Evolutionary conservation across 2,797 vertebrate species (phyloP).

Genomic region (Buphagus erythrorhynchus): DNA sequence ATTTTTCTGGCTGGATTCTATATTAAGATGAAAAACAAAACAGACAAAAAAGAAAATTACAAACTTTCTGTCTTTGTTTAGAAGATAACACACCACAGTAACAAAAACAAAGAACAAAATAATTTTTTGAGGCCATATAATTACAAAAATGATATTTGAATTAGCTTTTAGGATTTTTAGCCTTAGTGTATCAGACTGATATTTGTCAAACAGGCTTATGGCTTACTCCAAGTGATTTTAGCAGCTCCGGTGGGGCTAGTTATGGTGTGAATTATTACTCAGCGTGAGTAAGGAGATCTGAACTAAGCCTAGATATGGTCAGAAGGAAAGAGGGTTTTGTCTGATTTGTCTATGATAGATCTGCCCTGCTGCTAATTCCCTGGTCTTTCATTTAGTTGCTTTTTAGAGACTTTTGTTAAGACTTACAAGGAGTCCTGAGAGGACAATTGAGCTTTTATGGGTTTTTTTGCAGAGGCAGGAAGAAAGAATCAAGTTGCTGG

Average conservation of each 20-base stretch:
- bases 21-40: not conserved
- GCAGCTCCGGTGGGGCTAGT: slow-evolving; percentile 6
- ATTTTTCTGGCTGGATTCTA: not conserved
- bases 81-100: not conserved
- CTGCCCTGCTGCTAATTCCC: slow-evolving; percentile 38
- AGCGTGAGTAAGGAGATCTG: not conserved
- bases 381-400: slow-evolving; percentile 57
- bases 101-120: not conserved
- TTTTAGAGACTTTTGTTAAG: slow-evolving; percentile 67
- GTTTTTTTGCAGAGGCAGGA: slow-evolving; percentile 18
- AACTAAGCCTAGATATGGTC: slow-evolving; percentile 26
- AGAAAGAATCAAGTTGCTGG: slow-evolving; percentile 37
- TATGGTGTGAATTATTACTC: slow-evolving; percentile 55
- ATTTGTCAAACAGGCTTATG: slow-evolving; percentile 26
- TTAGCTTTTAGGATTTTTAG: not conserved
- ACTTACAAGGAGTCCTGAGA: slow-evolving; percentile 56
- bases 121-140: not conserved
- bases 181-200: not conserved
- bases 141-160: slow-evolving; percentile 24
- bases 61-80: not conserved
- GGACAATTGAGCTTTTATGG: slow-evolving; percentile 64
- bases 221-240: not conserved
- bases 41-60: not conserved
- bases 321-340: slow-evolving; percentile 32
- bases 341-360: slow-evolving; percentile 53